A percentile compares a stretch with the other conserved stretches of the same genome.
Conservation (phyloP, 1,140 invertebrate species). For the Drosophila asahinai region DNA sequence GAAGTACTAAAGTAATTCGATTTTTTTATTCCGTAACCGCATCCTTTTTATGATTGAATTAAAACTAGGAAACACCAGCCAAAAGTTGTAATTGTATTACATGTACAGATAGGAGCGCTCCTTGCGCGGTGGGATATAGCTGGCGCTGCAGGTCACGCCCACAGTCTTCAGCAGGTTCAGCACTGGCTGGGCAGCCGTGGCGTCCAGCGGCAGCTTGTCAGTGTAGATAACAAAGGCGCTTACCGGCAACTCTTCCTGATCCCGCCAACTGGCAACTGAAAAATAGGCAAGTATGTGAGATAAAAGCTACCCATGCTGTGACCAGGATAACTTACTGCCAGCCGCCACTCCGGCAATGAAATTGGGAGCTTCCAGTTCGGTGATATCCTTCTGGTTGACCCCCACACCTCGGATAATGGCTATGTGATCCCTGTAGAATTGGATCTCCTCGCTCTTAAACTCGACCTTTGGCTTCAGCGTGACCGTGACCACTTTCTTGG, state of each 20-base stretch:
- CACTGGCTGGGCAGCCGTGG: slow-evolving; percentile 68
- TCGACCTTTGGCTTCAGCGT: slow-evolving; percentile 76
- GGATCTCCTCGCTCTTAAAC: slow-evolving; percentile 75
- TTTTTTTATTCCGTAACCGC: slow-evolving; percentile 49
- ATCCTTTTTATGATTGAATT: slow-evolving; percentile 27
- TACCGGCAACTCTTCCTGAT: slow-evolving; percentile 49
- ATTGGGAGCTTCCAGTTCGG: slow-evolving; percentile 74
- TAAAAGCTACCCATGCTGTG: too few species aligned
- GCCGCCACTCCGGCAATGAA: slow-evolving; percentile 76
- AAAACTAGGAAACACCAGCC: slow-evolving; percentile 43
- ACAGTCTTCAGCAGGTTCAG: slow-evolving; percentile 60
- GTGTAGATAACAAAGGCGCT: slow-evolving; percentile 71
- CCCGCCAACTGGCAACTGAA: slow-evolving; percentile 71
- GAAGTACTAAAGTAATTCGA: slow-evolving; percentile 58
- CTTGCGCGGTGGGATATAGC: slow-evolving; percentile 63
- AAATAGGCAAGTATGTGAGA: neutral
- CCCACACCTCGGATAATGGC: slow-evolving; percentile 65
- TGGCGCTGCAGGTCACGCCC: slow-evolving; percentile 51
- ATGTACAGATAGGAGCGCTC: slow-evolving; percentile 76
- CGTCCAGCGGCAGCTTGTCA: slow-evolving; percentile 71
- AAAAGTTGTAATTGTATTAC: slow-evolving; percentile 29
- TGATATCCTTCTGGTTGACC: slow-evolving; percentile 30
- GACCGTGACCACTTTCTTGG: slow-evolving; percentile 70
- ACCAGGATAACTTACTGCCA: slow-evolving; percentile 55
- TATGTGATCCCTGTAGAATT: slow-evolving; percentile 57